phyloP scores from a whole-genome alignment of 2,797 vertebrate genomes.

The Acanthurus lineatus region DNA sequence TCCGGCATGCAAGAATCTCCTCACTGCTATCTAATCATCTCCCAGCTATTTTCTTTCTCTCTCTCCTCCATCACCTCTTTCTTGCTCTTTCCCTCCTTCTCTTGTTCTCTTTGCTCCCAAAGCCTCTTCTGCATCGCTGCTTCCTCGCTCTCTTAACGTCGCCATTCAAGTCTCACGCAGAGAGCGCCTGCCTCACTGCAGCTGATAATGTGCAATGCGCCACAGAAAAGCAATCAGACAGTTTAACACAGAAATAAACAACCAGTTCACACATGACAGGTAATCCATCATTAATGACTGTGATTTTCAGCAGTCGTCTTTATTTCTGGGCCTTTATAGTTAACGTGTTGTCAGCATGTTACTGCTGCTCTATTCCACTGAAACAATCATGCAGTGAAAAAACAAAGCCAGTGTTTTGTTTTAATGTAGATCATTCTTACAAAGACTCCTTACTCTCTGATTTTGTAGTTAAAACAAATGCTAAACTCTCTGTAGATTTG shows the following conservation, averaged over 20 bases:
- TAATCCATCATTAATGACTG: slow-evolving; percentile 67
- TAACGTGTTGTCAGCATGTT: slow-evolving; percentile 19
- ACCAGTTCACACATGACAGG: slow-evolving; percentile 68
- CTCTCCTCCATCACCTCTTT: slow-evolving; percentile 37
- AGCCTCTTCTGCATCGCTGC: slow-evolving; percentile 52
- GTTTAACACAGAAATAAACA: slow-evolving; percentile 78
- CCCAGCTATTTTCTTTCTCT: slow-evolving; percentile 34
- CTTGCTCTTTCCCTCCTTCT: slow-evolving; percentile 46
- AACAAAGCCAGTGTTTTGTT: background rate
- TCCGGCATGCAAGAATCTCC: slow-evolving; percentile 35
- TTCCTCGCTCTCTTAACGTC: slow-evolving; percentile 66
- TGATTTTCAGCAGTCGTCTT: slow-evolving; percentile 55
- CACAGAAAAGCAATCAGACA: slow-evolving; percentile 78
- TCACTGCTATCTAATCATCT: slow-evolving; percentile 51
- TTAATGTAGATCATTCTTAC: background rate
- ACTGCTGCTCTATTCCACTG: slow-evolving; percentile 10
- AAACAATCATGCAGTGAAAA: slow-evolving; percentile 13
- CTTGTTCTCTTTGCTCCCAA: slow-evolving; percentile 42
- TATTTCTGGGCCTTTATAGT: slow-evolving; percentile 29
- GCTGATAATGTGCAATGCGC: slow-evolving; percentile 76
- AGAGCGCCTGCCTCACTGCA: slow-evolving; percentile 65
- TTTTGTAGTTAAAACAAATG: too few species aligned
- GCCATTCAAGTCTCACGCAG: slow-evolving; percentile 68
- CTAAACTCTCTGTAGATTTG: background rate
- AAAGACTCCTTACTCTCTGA: slow-evolving; percentile 15